Base-by-base conservation (phyloP, 1,140 invertebrate species). In the Neuroterus valhalla region DNA sequence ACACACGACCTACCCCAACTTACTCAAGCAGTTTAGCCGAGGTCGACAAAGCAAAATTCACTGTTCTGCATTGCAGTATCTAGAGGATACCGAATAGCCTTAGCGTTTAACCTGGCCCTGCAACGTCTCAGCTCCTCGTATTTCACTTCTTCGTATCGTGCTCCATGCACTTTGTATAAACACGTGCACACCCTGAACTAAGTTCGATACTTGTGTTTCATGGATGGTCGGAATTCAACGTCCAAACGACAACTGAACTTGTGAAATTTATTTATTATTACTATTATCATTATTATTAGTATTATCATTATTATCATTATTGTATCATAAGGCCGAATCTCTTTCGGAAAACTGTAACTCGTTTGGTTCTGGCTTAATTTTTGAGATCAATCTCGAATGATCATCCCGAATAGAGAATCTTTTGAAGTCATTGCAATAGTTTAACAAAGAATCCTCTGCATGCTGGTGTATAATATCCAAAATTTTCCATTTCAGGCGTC, bases 61-160 rank as follows among this genome's bases (percentile, higher is more conserved):
- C 78, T 74, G 77, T 78, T 81, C 79, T 81, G 79, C 79, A 81
- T 76, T 81, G 79, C 79, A 76, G 79, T 81, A 78, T 46, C 73
- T 46, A 72, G 66, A 68, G 31, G 31, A 38, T 38, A 10, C 31
- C 31, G 31, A 38, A 38, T 38, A 21, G 26, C 45, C 23, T 73
- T 66, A 67, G 69, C 62, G 19, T 71, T 72, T 43, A 38, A 23
- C n/a, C 14, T 31, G 21, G 17, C 48, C 31, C 50, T 31, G 43
- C 5, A 26, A 17, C 46, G 42, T 31, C 66, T 68, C 71, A 14
- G 15, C 10, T 62, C 44, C 66, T 74, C 72, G 72, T 74, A 74
- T 70, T 66, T 74, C 72, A 74, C 68, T 55, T 21, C 52, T 55
- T 5, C 55, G 26, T 26, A 15, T 14, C 55, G 31, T 62, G 21